phyloP scores from a whole-genome alignment of 2,888 invertebrate species.

The Sphinx pinastri region DNA sequence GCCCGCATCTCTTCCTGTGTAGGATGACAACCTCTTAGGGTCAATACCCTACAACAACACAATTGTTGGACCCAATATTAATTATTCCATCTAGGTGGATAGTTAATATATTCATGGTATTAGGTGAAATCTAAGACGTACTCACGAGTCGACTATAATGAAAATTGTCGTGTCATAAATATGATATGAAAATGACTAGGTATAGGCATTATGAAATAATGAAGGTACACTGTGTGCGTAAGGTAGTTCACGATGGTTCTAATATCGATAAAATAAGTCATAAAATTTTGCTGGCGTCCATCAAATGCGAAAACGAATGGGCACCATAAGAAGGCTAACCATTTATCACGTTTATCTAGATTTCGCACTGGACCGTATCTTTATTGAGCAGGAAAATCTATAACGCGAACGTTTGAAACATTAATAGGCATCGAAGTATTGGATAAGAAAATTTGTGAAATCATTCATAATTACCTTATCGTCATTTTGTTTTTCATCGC shows the following conservation, averaged over 20 bases:
- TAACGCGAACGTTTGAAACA: slow-evolving; percentile 58
- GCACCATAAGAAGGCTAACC: slow-evolving; percentile 59
- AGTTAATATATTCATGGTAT: not conserved
- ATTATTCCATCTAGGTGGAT: slow-evolving; percentile 3
- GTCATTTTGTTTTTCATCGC: slow-evolving; percentile 24
- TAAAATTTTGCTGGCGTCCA: slow-evolving; percentile 26
- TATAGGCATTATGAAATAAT: not conserved
- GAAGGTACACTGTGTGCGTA: not conserved
- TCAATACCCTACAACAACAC: not conserved
- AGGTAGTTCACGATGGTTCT: not conserved
- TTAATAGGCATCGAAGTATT: slow-evolving; percentile 47
- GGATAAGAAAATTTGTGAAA: slow-evolving; percentile 27
- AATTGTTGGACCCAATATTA: not conserved
- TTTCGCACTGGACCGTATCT: slow-evolving; percentile 66
- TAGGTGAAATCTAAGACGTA: not conserved
- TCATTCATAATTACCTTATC: slow-evolving; percentile 11
- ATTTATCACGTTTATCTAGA: slow-evolving; percentile 75
- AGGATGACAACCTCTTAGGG: slow-evolving; percentile 41
- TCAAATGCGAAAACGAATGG: slow-evolving; percentile 61
- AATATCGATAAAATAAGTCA: slow-evolving; percentile 8
- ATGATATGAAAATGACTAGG: too few relatives aligned
- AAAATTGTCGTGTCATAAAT: not conserved
- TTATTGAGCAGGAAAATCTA: slow-evolving; percentile 61
- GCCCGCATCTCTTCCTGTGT: slow-evolving; percentile 48
- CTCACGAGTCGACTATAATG: not conserved